phyloP scores from a whole-genome alignment of 35 echinoderm and acorn worm genomes.

The Ptychodera flava region DNA sequence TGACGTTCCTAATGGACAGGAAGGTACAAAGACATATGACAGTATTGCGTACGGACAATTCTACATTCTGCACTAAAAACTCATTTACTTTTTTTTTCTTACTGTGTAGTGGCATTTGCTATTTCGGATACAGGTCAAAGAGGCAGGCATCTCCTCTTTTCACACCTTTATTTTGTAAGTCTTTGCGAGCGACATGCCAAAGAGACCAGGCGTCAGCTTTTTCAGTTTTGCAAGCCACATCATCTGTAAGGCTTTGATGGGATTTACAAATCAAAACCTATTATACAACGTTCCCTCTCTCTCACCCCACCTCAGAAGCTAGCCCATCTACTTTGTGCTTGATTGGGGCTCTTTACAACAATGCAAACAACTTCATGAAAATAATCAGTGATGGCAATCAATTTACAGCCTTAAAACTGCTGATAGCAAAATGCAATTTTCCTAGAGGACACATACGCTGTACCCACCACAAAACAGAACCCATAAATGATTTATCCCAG shows the following conservation, averaged over 20 bases:
- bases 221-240: neutral
- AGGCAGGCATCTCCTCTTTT: neutral
- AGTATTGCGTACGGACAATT: too few relatives aligned
- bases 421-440: neutral
- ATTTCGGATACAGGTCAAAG: neutral
- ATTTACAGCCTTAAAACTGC: slow-evolving; percentile 1
- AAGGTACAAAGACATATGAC: neutral
- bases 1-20: neutral
- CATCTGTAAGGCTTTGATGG: neutral
- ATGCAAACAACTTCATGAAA: neutral
- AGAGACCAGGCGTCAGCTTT: neutral
- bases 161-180: neutral
- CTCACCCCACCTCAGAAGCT: too few relatives aligned
- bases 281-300: neutral
- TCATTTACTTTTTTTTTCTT: too few relatives aligned
- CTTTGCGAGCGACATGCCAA: neutral
- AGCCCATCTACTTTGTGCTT: neutral
- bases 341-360: neutral
- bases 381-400: neutral
- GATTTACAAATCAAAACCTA: neutral
- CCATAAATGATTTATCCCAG: too few relatives aligned
- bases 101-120: neutral
- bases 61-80: too few relatives aligned
- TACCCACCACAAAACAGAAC: too few relatives aligned
- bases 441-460: too few relatives aligned